Conservation (phyloP, 2,888 invertebrate genomes). For the Caenorhabditis angaria region DNA sequence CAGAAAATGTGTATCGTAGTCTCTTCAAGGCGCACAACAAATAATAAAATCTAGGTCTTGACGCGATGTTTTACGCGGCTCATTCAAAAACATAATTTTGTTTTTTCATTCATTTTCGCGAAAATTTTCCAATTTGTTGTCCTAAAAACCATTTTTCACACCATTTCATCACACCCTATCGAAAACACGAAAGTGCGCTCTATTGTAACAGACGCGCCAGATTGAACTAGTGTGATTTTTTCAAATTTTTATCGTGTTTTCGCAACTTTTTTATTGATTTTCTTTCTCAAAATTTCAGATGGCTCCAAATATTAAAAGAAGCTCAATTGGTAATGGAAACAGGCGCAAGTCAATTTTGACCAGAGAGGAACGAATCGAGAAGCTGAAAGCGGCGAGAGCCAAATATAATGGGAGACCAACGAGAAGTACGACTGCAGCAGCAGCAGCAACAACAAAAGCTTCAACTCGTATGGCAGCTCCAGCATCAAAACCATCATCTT, state of each 20-base stretch:
- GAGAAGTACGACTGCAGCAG: background rate
- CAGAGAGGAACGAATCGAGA: slow-evolving; percentile 14
- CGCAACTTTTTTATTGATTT: background rate
- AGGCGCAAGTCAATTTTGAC: slow-evolving; percentile 10
- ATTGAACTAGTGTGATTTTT: background rate
- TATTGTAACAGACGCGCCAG: background rate
- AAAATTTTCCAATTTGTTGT: no score
- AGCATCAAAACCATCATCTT: background rate
- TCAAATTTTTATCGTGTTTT: background rate
- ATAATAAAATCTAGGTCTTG: no score
- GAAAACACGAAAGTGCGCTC: background rate
- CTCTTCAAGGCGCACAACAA: no score
- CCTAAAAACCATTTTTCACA: no score
- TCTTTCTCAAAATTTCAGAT: no score
- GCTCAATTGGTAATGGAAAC: background rate
- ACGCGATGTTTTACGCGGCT: no score
- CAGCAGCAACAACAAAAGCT: background rate
- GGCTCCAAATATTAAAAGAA: background rate
- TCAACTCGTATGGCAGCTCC: background rate
- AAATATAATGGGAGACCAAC: slow-evolving; percentile 11
- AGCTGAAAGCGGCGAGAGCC: slow-evolving; percentile 13
- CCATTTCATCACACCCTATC: background rate
- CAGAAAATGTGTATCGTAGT: no score
- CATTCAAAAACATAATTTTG: no score
- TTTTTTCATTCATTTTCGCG: no score